Evolutionary conservation across 2,797 vertebrate species (phyloP), one percentile per base, ranked within the genome.

Genomic region (Tympanoctomys barrerae): DNA sequence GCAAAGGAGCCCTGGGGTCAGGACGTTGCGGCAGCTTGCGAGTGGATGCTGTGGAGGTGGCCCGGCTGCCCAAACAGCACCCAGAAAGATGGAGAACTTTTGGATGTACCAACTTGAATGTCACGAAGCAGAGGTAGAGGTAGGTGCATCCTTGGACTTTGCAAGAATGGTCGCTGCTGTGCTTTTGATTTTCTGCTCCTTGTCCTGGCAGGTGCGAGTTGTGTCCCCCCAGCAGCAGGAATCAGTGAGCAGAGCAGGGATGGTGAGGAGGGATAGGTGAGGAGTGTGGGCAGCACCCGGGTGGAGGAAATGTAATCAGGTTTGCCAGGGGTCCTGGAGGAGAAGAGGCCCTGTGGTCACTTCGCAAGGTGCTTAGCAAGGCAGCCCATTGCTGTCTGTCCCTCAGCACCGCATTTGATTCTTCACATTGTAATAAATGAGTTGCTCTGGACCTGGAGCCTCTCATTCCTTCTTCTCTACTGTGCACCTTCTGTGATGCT

Each of bases 61-160:
- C 64, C 33, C 70, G 22, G 54, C 79, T 46, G 28, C 79, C 70
- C 90, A 12, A 8, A 88, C 46, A 78, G 9, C 70, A 0, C 33
- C 82, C 18, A 59, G 16, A 39, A 93, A 96, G 93, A 99, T 99
- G 99, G 99, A 99, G 98, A 99, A 99, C 98, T 99, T 99, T 96
- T 99, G 99, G 99, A 98, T 98, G 94, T 99, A 98, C 97, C 99
- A 99, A 46, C 91, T 97, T 85, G 99, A 99, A 77, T 97, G 95
- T 97, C 94, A 2, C 0, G 98, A 98, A 88, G 98, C 97, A 89
- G 98, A 98, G 79, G 98, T 49, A 49, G 49, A 49, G 49, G 49
- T 49, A 98, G 97, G 99, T 99, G 93, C 42, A 42, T 91, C 61
- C 33, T 90, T 2, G 33, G 71, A 73, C 73, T 57, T 79, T 13